A percentile compares a stretch with the other conserved stretches of the same genome.
These are phyloP conservation scores for Aphelinus atriplicis DNA, from an alignment of 1,140 invertebrate species.

Conservation along the genomic window DNA sequence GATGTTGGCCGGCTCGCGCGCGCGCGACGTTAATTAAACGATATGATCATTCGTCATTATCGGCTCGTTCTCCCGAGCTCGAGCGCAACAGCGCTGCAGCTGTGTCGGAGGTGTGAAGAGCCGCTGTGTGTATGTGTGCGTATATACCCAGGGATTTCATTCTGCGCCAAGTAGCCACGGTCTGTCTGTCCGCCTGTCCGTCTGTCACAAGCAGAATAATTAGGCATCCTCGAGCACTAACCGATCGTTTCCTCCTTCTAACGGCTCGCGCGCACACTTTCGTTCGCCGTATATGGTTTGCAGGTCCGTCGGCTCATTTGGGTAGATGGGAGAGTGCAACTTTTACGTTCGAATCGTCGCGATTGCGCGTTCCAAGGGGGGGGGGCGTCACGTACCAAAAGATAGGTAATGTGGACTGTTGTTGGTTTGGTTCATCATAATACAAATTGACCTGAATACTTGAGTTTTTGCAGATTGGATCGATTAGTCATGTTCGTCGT, in stretches of 20 bases:
- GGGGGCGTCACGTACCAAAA: too few relatives aligned
- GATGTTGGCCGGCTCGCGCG: slow-evolving; percentile 41
- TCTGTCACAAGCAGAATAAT: not conserved
- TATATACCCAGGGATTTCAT: not conserved
- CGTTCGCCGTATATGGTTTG: too few relatives aligned
- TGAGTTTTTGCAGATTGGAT: too few relatives aligned
- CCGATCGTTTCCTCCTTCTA: not conserved
- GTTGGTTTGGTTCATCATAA: too few relatives aligned
- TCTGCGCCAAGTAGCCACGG: not conserved
- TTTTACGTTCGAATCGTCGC: too few relatives aligned
- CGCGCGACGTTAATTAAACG: slow-evolving; percentile 67
- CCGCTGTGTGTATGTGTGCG: too few relatives aligned
- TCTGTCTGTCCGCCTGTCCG: not conserved
- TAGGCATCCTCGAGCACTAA: not conserved
- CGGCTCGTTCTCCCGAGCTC: not conserved
- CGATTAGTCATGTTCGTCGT: too few relatives aligned
- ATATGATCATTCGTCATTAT: slow-evolving; percentile 67
- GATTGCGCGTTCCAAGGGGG: too few relatives aligned
- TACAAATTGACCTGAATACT: too few relatives aligned
- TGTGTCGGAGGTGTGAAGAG: slow-evolving; percentile 19
- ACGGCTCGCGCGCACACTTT: not conserved
- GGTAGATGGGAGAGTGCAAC: too few relatives aligned
- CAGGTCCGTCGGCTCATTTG: too few relatives aligned
- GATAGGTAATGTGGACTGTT: too few relatives aligned
- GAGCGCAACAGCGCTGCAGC: slow-evolving; percentile 57